Conservation (phyloP, 2,888 invertebrate species). For the Cyrtodaria siliqua region DNA sequence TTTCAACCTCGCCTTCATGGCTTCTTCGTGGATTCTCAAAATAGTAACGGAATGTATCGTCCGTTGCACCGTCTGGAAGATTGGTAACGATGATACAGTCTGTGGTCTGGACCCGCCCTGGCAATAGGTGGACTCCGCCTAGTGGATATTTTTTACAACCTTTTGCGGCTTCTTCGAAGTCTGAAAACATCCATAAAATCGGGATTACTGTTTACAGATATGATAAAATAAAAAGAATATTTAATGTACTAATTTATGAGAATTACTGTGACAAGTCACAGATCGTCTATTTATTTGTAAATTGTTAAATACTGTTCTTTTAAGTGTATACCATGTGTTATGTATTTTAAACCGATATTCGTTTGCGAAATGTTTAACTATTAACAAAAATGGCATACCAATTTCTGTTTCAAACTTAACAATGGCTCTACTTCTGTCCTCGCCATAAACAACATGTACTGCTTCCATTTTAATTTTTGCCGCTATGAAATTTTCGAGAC, state of each 20-base stretch:
- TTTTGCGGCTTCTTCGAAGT: conserved; percentile 29
- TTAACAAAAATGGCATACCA: no score
- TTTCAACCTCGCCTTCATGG: conserved; percentile 41
- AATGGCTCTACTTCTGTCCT: conserved; percentile 16
- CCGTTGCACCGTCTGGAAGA: conserved; percentile 21
- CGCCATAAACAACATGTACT: conserved; percentile 1
- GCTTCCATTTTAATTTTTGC: conserved; percentile 5
- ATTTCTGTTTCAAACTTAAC: conserved; percentile 4
- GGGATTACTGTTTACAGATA: no score
- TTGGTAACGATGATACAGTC: conserved; percentile 29
- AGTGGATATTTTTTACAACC: conserved; percentile 30
- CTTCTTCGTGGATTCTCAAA: conserved; percentile 49
- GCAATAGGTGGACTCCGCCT: conserved; percentile 24
- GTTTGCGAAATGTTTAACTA: no score
- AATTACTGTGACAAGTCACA: no score
- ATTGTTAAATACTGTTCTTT: no score
- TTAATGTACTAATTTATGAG: no score
- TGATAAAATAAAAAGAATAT: no score
- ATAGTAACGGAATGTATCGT: conserved; percentile 44
- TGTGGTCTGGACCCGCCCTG: conserved; percentile 33
- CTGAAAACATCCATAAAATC: no score
- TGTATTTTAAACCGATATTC: no score
- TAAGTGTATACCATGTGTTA: no score
- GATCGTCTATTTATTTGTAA: no score
- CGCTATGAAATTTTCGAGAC: conserved; percentile 27